Base-by-base conservation (phyloP, 2,113 vertebrate species). In the Zonotrichia leucophrys region DNA sequence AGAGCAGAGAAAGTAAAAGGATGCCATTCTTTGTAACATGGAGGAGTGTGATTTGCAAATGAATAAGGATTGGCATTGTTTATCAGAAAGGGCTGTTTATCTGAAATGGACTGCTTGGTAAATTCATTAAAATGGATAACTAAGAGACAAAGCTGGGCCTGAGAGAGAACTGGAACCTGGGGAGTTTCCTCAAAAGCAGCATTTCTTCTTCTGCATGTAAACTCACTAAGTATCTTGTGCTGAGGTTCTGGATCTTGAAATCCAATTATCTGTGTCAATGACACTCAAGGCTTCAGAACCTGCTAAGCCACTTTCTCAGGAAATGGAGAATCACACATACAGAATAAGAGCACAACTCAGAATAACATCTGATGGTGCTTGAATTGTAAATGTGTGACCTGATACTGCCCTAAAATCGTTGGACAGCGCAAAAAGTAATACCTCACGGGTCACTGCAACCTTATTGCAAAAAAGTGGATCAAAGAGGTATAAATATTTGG, bases 201-300 rank as follows among this genome's bases (percentile, higher is more conserved):
- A 56, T 95, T 94, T 92, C 63, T 94, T 95, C 69, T 70, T 91
- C 66, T 97, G 66, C 47, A 37, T 89, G 69, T 90, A 95, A 90
- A 96, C 94, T 95, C 87, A 96, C 94, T 95, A 95, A 93, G 37
- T 27, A 90, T 73, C 70, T 84, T 30, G 33, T 84, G 79, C 82
- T 96, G 92, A 95, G 86, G 73, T 70, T 86, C 76, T 72, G 55
- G 42, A 94, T 83, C 86, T 81, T 93, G 82, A 91, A 97, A 96
- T 96, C 82, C 91, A 97, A 93, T 96, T 97, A 94, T 69, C 70
- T 93, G 24, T 93, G 91, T 83, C 80, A 94, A 73, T 90, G 91
- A 79, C 46, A 89, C 27, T 78, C 79, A 89, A 87, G 69, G 63
- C 47, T 92, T 77, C 58, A 82, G 59, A 85, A 90, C 53, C 64